These are phyloP conservation scores for Seriola dumerili DNA, from an alignment of 2,113 vertebrate species.

Conservation along the genomic window DNA sequence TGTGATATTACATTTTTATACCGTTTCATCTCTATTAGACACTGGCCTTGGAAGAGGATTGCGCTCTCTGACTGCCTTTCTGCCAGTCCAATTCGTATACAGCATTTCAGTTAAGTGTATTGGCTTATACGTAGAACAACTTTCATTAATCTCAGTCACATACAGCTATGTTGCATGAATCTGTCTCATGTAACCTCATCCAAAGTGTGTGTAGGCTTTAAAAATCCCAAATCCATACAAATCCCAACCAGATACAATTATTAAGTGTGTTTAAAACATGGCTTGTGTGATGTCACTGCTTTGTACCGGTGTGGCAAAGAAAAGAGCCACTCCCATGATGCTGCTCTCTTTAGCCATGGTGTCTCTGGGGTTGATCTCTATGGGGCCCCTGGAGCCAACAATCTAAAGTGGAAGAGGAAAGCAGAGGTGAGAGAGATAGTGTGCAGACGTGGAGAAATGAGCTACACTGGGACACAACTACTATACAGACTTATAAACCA, in stretches of 20 bases:
- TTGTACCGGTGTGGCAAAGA: slow-evolving; percentile 86
- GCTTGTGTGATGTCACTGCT: slow-evolving; percentile 1
- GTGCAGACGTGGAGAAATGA: too few relatives aligned
- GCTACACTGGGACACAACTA: neutral
- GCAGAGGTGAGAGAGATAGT: neutral
- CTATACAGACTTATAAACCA: neutral
- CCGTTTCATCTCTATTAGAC: too few relatives aligned
- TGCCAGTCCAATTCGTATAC: too few relatives aligned
- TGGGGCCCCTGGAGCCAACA: slow-evolving; percentile 89
- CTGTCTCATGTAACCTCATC: too few relatives aligned
- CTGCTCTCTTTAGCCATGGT: slow-evolving; percentile 90
- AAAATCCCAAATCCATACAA: neutral
- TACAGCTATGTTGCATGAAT: neutral
- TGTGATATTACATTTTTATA: too few relatives aligned
- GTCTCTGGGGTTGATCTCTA: slow-evolving; percentile 93
- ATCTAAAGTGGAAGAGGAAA: slow-evolving; percentile 77
- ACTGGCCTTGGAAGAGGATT: too few relatives aligned
- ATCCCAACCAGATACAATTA: too few relatives aligned
- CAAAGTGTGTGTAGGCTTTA: neutral
- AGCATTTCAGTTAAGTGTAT: too few relatives aligned
- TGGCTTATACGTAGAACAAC: neutral
- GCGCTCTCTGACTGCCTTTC: too few relatives aligned
- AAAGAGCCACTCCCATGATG: slow-evolving; percentile 87
- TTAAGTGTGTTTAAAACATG: neutral
- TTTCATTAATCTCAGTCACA: neutral